Percentiles rank a stretch among this genome's conserved stretches.
phyloP scores from a whole-genome alignment of 2,888 invertebrate species.

The Hypsopygia costalis region DNA sequence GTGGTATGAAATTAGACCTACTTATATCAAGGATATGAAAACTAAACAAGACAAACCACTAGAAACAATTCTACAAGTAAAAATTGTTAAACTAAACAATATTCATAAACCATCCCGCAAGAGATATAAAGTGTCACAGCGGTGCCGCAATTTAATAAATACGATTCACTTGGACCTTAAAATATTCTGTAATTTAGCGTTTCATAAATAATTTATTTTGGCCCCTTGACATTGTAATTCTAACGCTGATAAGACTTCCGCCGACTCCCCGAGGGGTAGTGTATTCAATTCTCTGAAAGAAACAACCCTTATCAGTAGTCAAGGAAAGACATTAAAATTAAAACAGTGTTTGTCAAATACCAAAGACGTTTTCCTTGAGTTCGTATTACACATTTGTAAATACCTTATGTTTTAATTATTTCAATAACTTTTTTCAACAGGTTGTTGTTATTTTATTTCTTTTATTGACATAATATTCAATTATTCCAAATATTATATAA shows the following conservation, averaged over 20 bases:
- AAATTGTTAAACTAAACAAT: not conserved
- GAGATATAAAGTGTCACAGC: constrained; percentile 14
- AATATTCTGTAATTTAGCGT: constrained; percentile 26
- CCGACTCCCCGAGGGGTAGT: constrained; percentile 28
- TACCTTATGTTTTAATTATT: too few relatives aligned
- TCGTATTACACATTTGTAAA: not conserved
- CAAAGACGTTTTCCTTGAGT: not conserved
- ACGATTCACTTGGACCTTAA: constrained; percentile 21
- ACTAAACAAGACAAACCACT: too few relatives aligned
- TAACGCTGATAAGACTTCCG: constrained; percentile 39
- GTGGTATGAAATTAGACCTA: too few relatives aligned
- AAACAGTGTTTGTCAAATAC: constrained; percentile 20
- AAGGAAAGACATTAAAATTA: constrained; percentile 31
- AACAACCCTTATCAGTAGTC: constrained; percentile 38
- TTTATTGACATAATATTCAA: too few relatives aligned
- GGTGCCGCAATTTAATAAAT: constrained; percentile 17
- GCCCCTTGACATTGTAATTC: constrained; percentile 47
- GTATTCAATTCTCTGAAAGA: constrained; percentile 40
- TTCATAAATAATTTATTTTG: constrained; percentile 50
- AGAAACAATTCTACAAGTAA: too few relatives aligned
- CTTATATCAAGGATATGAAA: too few relatives aligned
- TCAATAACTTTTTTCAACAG: too few relatives aligned
- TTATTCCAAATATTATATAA: too few relatives aligned
- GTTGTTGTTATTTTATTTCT: too few relatives aligned
- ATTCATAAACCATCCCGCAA: constrained; percentile 3